Evolutionary conservation across 2,113 vertebrate species (phyloP).

Genomic region (Tor tambroides): DNA sequence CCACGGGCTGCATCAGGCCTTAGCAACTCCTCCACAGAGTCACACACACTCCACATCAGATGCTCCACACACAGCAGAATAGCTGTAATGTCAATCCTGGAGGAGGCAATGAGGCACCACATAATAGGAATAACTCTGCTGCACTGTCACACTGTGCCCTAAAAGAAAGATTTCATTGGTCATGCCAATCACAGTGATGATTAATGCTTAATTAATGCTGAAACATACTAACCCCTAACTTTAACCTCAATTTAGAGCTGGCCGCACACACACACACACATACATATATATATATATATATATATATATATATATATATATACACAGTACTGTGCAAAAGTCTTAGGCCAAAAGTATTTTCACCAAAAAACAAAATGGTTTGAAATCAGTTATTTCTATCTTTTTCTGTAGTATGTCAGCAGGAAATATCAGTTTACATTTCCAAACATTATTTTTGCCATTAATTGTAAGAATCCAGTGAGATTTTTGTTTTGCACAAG

Average conservation of each 20-base stretch:
- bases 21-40: slow-evolving; percentile 78
- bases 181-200: background rate
- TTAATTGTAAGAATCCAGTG: too few relatives aligned
- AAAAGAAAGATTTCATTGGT: background rate
- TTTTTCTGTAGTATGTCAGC: too few relatives aligned
- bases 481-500: too few relatives aligned
- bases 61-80: slow-evolving; percentile 87
- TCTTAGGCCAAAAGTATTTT: too few relatives aligned
- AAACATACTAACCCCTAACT: background rate
- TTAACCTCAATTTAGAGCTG: background rate
- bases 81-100: slow-evolving; percentile 86
- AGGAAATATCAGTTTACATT: too few relatives aligned
- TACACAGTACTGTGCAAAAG: too few relatives aligned
- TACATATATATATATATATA: too few relatives aligned
- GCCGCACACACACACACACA: too few relatives aligned
- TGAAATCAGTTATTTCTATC: too few relatives aligned
- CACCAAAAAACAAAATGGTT: too few relatives aligned
- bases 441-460: too few relatives aligned
- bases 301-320: too few relatives aligned
- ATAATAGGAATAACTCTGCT: background rate
- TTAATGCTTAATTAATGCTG: background rate
- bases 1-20: slow-evolving; percentile 63
- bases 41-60: slow-evolving; percentile 88
- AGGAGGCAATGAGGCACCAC: slow-evolving; percentile 13
- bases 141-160: background rate